A percentile compares a stretch with the other conserved stretches of the same genome.
Evolutionary conservation across 2,113 vertebrate species (phyloP).

Genomic region (Hucho hucho): DNA sequence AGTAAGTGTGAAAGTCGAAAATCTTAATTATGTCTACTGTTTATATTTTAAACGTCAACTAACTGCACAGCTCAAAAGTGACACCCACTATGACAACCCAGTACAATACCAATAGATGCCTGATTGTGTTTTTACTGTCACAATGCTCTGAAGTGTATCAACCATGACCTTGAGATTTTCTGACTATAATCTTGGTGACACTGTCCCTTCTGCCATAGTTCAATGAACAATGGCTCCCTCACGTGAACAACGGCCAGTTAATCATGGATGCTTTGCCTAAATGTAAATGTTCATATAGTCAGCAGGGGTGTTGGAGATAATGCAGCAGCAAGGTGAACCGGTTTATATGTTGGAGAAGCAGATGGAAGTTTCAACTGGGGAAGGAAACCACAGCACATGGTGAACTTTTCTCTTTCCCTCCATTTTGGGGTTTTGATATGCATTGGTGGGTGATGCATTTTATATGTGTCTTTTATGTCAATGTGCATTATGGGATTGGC

Average conservation of each 20-base stretch:
- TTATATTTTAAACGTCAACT: no score
- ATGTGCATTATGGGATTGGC: slow-evolving; percentile 55
- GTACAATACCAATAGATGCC: not conserved
- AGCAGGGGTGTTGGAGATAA: slow-evolving; percentile 4
- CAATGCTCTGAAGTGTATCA: not conserved
- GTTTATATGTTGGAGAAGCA: not conserved
- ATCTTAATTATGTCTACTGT: not conserved
- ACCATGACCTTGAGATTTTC: not conserved
- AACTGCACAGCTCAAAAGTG: not conserved
- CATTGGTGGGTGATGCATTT: slow-evolving; percentile 64
- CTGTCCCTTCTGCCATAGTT: not conserved
- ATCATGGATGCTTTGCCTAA: not conserved
- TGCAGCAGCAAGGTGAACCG: not conserved
- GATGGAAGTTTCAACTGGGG: not conserved
- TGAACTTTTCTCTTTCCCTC: not conserved
- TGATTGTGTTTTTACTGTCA: not conserved
- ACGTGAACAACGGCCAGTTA: not conserved
- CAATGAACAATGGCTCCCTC: not conserved
- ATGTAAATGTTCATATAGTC: not conserved
- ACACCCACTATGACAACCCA: not conserved
- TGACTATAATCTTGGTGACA: not conserved
- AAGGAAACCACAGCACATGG: slow-evolving; percentile 12
- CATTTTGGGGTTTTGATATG: slow-evolving; percentile 40
- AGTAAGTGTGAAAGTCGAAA: not conserved
- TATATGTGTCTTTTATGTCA: slow-evolving; percentile 60